Percentiles rank a stretch among this genome's conserved stretches.
phyloP scores from a whole-genome alignment of 1,140 invertebrate species.

The Drosophila tsacasi region DNA sequence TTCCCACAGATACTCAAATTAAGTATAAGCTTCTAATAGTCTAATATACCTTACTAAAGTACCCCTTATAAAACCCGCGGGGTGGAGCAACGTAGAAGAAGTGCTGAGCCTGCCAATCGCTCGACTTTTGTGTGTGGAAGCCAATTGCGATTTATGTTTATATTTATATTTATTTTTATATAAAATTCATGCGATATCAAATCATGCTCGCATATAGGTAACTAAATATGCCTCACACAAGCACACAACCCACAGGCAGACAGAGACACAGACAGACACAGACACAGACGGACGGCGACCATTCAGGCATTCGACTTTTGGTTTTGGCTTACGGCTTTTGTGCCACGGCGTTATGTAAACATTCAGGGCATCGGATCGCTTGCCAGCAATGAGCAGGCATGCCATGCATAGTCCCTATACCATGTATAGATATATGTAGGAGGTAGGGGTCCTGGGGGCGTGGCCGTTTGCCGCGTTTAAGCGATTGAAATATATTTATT shows the following conservation, averaged over 20 bases:
- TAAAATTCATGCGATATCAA: constrained; percentile 81
- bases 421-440: background rate
- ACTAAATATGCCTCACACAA: constrained; percentile 72
- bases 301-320: constrained; percentile 80
- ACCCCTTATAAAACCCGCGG: background rate
- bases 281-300: constrained; percentile 44
- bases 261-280: constrained; percentile 10
- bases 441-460: background rate
- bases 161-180: constrained; percentile 62
- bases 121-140: constrained; percentile 61
- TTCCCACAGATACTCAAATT: background rate
- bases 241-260: background rate
- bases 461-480: constrained; percentile 57
- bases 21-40: background rate
- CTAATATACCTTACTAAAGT: background rate
- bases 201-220: constrained; percentile 72
- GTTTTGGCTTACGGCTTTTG: constrained; percentile 64
- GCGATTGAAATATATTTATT: constrained; percentile 74
- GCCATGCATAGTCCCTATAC: constrained; percentile 32
- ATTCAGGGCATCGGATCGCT: constrained; percentile 67
- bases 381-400: constrained; percentile 37
- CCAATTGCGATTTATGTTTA: constrained; percentile 78
- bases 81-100: constrained; percentile 3
- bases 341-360: constrained; percentile 80
- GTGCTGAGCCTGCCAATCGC: constrained; percentile 60